Base-by-base conservation (phyloP, 2,797 vertebrate genomes). In the Sebastes minor region DNA sequence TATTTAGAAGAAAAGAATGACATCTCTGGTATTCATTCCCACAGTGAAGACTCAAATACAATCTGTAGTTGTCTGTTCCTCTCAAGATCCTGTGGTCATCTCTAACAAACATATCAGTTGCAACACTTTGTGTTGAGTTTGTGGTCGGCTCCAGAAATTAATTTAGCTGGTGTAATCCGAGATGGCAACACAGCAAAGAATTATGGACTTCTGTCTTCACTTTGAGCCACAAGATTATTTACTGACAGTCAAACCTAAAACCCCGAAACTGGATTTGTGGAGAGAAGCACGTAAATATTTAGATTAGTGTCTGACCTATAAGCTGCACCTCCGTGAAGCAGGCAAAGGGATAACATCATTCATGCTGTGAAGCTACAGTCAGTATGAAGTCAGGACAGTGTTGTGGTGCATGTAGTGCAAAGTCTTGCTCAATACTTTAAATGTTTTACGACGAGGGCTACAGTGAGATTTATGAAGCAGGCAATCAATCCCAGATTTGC, bases 221-320 rank as follows among this genome's bases (percentile, higher is more conserved):
- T 53, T 71, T 85, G 74, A 87, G 80, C 75, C 49, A 14, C 20
- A 27, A 56, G 67, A 79, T 86, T 87, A 91, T 92, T 92, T 87
- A 87, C 82, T 9, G 23, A 84, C 61, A 71, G 77, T 87, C 73
- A 79, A 88, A 84, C 85, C 25, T 64, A 25, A 76, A 87, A 76
- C 42, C 75, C 32, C 1, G 46, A 83, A 81, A 74, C 23, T 74
- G 52, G 81, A 90, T 88, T 87, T 79, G 82, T 74, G 23, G 66
- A 75, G 56, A 76, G 77, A 67, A 68, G 53, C 73, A 78, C n/a
- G 65, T 85, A 88, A 92, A 93, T 90, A 90, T 91, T 91, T 89
- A 74, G 86, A 91, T 80, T 59, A 68, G 80, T 59, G 68, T 82
- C 79, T 84, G 88, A 89, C 83, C 85, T 78, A 56, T 32, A 27